Conservation (phyloP, 2,888 invertebrate genomes). For the Ethmia dodecea region DNA sequence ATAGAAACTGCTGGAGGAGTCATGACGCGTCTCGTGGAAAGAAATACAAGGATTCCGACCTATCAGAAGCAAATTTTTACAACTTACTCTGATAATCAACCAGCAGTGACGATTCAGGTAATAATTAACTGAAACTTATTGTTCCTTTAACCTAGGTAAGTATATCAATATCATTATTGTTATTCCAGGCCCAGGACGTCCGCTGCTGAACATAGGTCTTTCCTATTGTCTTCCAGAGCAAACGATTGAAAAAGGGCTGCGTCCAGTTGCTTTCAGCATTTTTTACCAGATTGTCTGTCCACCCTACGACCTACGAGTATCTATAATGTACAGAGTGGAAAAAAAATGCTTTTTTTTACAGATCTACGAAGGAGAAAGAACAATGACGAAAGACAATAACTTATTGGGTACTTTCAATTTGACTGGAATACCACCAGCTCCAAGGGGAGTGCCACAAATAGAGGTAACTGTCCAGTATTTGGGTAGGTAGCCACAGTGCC, state of each 20-base stretch:
- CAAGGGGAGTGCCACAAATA: constrained; percentile 87
- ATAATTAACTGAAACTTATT: no score
- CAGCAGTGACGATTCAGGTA: constrained; percentile 90
- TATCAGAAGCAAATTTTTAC: constrained; percentile 90
- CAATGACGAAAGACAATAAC: constrained; percentile 95
- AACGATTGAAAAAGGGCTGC: no score
- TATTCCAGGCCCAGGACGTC: no score
- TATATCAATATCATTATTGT: no score
- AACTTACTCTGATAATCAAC: constrained; percentile 95
- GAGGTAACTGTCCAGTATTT: constrained; percentile 47
- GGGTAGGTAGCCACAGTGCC: neutral
- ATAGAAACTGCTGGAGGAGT: constrained; percentile 92
- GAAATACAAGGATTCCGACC: constrained; percentile 88
- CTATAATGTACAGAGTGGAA: no score
- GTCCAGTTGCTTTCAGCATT: no score
- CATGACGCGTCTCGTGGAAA: constrained; percentile 90
- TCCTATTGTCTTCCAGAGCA: no score
- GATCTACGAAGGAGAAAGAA: constrained; percentile 91
- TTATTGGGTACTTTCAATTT: constrained; percentile 88
- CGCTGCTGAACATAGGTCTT: no score
- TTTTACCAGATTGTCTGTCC: no score
- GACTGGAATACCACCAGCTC: constrained; percentile 90
- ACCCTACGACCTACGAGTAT: no score
- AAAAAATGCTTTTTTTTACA: no score
- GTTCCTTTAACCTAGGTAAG: no score